Evolutionary conservation across 2,113 vertebrate genomes (phyloP).

Genomic region (Tragelaphus imberbis): DNA sequence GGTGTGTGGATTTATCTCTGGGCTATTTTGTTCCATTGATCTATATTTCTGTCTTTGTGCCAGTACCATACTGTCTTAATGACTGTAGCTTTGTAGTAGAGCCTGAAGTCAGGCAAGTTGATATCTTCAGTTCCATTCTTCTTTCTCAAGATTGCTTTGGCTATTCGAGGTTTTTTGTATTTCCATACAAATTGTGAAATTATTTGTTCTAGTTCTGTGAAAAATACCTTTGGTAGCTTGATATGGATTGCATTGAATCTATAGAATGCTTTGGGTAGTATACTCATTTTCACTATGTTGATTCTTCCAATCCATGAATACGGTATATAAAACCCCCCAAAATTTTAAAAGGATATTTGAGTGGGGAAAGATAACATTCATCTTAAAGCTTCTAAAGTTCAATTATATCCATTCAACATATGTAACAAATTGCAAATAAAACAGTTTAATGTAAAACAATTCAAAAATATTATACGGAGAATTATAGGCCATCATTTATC

Average conservation of each 20-base stretch:
- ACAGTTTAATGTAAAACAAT: background rate
- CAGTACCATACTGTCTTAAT: background rate
- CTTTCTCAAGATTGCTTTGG: background rate
- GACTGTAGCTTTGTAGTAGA: background rate
- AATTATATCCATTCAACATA: background rate
- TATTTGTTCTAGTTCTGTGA: background rate
- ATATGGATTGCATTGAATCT: background rate
- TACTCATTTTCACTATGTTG: background rate
- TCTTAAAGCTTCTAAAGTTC: conserved; percentile 5
- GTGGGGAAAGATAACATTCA: background rate
- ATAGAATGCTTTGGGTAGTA: background rate
- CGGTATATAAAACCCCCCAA: background rate
- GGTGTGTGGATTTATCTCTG: background rate
- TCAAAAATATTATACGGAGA: background rate
- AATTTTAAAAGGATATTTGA: background rate
- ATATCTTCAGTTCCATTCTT: background rate
- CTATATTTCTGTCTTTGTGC: background rate
- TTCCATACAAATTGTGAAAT: background rate
- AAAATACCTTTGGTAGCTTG: background rate
- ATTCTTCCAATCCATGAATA: background rate
- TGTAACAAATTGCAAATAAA: background rate
- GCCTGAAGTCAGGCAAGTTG: background rate
- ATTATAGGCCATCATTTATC: background rate
- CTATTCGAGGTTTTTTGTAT: background rate
- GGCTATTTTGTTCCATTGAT: background rate